phyloP scores from a whole-genome alignment of 92 coral and sea anemone genomes.

The Zoanthus gigantus region DNA sequence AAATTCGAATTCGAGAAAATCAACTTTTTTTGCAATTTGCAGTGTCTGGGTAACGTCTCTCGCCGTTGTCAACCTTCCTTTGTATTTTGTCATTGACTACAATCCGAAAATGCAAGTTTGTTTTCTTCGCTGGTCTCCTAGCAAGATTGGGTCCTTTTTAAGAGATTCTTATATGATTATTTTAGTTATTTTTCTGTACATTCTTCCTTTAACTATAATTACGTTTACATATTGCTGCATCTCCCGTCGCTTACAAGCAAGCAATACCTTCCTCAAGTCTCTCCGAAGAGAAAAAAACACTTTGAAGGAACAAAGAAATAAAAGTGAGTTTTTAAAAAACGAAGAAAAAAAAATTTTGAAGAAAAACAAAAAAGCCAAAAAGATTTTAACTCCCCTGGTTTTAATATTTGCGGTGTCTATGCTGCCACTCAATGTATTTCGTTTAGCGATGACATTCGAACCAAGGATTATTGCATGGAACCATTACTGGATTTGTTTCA shows the following conservation, averaged over 20 bases:
- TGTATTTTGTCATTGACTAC: constrained; percentile 36
- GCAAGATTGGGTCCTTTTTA: constrained; percentile 7
- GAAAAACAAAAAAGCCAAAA: constrained; percentile 49
- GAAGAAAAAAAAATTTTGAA: constrained; percentile 38
- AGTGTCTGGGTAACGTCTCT: constrained; percentile 77
- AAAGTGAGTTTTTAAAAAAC: constrained; percentile 30
- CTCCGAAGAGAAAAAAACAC: not conserved
- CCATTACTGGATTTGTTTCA: constrained; percentile 30
- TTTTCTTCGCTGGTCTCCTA: constrained; percentile 10
- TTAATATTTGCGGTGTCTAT: constrained; percentile 26
- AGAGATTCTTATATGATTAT: not conserved
- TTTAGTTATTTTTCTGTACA: not conserved
- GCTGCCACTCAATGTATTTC: constrained; percentile 32
- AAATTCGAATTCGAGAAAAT: constrained; percentile 39
- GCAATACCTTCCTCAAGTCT: constrained; percentile 24
- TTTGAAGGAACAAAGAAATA: not conserved
- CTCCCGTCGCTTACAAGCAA: constrained; percentile 30
- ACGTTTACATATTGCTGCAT: constrained; percentile 31
- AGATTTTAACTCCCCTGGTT: constrained; percentile 34
- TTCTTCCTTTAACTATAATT: constrained; percentile 8
- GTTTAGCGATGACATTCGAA: constrained; percentile 28
- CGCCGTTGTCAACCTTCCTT: constrained; percentile 64
- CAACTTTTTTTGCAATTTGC: constrained; percentile 52
- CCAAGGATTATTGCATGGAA: constrained; percentile 15
- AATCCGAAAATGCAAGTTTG: not conserved